These are phyloP conservation scores for Stenoptilia bipunctidactyla DNA, from an alignment of 2,888 invertebrate genomes.

Conservation along the genomic window DNA sequence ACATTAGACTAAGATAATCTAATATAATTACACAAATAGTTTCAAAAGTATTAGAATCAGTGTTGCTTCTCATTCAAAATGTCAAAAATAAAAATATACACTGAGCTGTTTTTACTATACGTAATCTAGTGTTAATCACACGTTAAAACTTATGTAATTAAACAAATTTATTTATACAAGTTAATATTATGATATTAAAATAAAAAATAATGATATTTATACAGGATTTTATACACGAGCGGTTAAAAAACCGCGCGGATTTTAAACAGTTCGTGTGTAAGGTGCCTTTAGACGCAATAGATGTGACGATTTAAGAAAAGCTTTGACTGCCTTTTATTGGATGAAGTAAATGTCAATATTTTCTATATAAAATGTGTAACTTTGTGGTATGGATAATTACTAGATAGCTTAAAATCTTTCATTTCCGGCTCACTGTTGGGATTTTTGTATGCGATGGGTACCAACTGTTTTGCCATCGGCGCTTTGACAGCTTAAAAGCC, in stretches of 20 bases:
- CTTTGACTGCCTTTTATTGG: slow-evolving; percentile 54
- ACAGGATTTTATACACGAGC: not conserved
- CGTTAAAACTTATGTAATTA: slow-evolving; percentile 50
- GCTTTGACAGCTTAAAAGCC: slow-evolving; percentile 70
- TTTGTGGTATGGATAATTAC: slow-evolving; percentile 43
- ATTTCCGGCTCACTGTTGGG: slow-evolving; percentile 51
- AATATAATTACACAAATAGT: slow-evolving; percentile 31
- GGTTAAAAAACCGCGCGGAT: not conserved
- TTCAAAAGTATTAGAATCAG: slow-evolving; percentile 58
- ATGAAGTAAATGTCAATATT: slow-evolving; percentile 55
- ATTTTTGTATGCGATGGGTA: slow-evolving; percentile 27
- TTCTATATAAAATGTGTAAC: slow-evolving; percentile 52
- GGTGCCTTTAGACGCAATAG: slow-evolving; percentile 34
- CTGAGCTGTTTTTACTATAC: slow-evolving; percentile 62
- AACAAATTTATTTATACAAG: slow-evolving; percentile 54
- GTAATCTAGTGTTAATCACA: slow-evolving; percentile 64
- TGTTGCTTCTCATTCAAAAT: slow-evolving; percentile 53
- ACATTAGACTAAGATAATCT: too few species aligned
- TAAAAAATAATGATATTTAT: not conserved
- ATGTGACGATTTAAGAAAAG: slow-evolving; percentile 34
- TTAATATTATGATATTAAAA: slow-evolving; percentile 24
- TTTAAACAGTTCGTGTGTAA: too few species aligned
- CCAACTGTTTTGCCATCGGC: slow-evolving; percentile 36
- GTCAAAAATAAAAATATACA: slow-evolving; percentile 37
- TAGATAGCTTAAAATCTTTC: slow-evolving; percentile 56